A percentile compares a stretch with the other conserved stretches of the same genome.
These are phyloP conservation scores for Drosophila grimshawi DNA, from an alignment of 1,140 invertebrate genomes.

Conservation along the genomic window DNA sequence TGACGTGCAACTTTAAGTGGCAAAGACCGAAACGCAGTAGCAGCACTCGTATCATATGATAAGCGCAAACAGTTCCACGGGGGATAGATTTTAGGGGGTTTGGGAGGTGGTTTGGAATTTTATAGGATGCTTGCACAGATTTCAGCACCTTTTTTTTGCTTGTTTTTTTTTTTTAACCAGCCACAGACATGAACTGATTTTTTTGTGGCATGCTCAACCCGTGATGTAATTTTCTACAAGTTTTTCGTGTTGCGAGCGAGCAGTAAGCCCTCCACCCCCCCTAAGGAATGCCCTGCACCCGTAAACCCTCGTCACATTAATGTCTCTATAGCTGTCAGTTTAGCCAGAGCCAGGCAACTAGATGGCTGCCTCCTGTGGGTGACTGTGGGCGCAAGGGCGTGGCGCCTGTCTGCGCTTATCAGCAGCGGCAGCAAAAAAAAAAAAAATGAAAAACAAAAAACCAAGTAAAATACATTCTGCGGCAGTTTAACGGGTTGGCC, in stretches of 20 bases:
- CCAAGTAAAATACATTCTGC: constrained; percentile 29
- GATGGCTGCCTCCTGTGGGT: constrained; percentile 20
- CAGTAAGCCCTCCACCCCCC: not conserved
- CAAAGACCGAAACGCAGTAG: constrained; percentile 9
- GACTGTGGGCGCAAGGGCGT: constrained; percentile 11
- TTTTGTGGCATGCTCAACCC: constrained; percentile 41
- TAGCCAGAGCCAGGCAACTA: constrained; percentile 60
- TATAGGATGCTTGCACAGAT: constrained; percentile 55
- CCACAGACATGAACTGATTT: constrained; percentile 26
- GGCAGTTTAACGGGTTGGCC: constrained; percentile 71
- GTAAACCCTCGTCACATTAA: constrained; percentile 80
- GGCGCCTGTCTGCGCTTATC: constrained; percentile 65
- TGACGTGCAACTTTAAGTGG: constrained; percentile 48
- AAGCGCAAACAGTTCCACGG: constrained; percentile 38
- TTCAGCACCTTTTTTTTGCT: constrained; percentile 50
- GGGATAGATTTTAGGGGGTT: constrained; percentile 6
- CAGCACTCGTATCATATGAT: constrained; percentile 26
- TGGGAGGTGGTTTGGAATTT: not conserved
- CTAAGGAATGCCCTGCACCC: constrained; percentile 23
- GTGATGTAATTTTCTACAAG: constrained; percentile 64
- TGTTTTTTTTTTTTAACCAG: constrained; percentile 11
- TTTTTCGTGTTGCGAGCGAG: constrained; percentile 44
- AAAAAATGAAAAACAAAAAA: not conserved
- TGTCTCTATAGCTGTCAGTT: constrained; percentile 82
- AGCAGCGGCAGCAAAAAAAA: constrained; percentile 44